Evolutionary conservation across 2,797 vertebrate species (phyloP).

Genomic region (Mus minutoides): DNA sequence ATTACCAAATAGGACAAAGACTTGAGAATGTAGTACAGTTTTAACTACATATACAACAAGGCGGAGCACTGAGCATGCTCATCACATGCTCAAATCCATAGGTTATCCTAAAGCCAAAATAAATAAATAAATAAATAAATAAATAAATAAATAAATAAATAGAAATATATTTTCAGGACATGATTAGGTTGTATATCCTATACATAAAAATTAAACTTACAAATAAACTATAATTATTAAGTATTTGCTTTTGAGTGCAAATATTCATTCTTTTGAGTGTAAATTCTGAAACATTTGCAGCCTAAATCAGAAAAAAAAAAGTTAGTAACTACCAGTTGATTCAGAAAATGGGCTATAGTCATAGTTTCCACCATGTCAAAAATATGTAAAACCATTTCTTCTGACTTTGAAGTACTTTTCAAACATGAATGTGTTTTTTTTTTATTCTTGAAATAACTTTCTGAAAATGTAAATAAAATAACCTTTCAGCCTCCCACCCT

Average conservation of each 20-base stretch:
- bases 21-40: background rate
- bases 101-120: background rate
- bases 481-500: constrained; percentile 7
- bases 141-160: background rate
- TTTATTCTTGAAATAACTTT: constrained; percentile 33
- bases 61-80: background rate
- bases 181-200: background rate
- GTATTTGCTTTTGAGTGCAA: background rate
- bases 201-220: background rate
- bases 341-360: background rate
- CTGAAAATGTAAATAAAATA: constrained; percentile 52
- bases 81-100: background rate
- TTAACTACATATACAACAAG: background rate
- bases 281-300: background rate
- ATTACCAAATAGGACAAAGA: background rate
- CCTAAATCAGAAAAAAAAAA: background rate
- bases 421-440: background rate
- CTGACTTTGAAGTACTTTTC: background rate
- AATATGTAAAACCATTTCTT: background rate
- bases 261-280: background rate
- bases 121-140: no score
- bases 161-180: background rate
- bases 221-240: background rate
- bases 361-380: background rate
- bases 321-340: background rate